These are phyloP conservation scores for Neoitamus cyanurus DNA, from an alignment of 2,888 invertebrate species.

Conservation along the genomic window DNA sequence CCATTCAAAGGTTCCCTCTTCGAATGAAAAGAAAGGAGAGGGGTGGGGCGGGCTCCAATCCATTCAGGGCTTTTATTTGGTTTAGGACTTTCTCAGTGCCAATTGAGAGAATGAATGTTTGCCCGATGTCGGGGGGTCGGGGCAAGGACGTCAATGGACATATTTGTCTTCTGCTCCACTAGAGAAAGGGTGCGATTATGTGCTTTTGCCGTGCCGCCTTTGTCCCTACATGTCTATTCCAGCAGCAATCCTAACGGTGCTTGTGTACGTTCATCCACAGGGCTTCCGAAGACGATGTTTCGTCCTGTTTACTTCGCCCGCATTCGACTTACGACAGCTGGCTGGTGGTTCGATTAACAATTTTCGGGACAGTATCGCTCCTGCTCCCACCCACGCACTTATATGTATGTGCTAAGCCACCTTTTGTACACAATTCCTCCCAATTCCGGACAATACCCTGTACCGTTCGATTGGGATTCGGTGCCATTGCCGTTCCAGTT, in stretches of 20 bases:
- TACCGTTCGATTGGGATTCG: background rate
- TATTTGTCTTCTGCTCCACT: slow-evolving; percentile 1
- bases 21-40: background rate
- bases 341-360: background rate
- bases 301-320: background rate
- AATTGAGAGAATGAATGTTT: slow-evolving; percentile 18
- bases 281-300: background rate
- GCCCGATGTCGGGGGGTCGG: background rate
- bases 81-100: slow-evolving; percentile 40
- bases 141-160: background rate
- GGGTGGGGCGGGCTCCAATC: slow-evolving; percentile 7
- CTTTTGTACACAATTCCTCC: background rate
- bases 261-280: background rate
- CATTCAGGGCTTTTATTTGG: slow-evolving; percentile 46
- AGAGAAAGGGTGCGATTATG: background rate
- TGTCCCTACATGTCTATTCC: background rate
- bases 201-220: background rate
- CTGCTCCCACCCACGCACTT: background rate
- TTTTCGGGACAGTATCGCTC: background rate
- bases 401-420: background rate
- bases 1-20: background rate
- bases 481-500: background rate
- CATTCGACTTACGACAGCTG: slow-evolving; percentile 14
- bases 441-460: background rate
- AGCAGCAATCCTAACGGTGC: background rate